A percentile compares a stretch with the other conserved stretches of the same genome.
These are phyloP conservation scores for Pangasius larnaudii DNA, from an alignment of 2,797 vertebrate genomes.

Conservation along the genomic window DNA sequence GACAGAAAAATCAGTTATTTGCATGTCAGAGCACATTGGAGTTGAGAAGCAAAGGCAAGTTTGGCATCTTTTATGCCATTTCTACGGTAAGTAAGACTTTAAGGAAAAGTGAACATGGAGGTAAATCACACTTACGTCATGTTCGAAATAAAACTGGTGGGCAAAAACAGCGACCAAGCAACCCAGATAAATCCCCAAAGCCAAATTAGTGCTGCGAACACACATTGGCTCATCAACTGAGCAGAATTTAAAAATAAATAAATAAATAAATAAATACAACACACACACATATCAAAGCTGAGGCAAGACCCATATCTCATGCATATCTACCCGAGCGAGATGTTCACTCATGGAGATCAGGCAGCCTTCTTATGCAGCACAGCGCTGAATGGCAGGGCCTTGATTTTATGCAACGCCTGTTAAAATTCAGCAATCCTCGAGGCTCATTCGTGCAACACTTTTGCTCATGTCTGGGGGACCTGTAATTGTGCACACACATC, in stretches of 20 bases:
- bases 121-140: background rate
- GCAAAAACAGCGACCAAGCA: background rate
- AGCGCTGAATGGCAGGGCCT: constrained; percentile 72
- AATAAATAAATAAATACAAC: too few relatives aligned
- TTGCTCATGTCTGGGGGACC: constrained; percentile 84
- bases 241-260: constrained; percentile 3
- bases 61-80: background rate
- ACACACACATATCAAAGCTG: constrained; percentile 54
- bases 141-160: background rate
- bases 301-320: constrained; percentile 35
- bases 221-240: background rate
- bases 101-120: background rate
- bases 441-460: constrained; percentile 83
- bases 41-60: background rate
- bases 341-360: constrained; percentile 69
- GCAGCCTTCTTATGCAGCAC: constrained; percentile 71
- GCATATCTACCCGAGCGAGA: constrained; percentile 51
- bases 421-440: constrained; percentile 85
- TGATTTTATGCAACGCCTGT: constrained; percentile 84
- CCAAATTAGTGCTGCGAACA: constrained; percentile 9
- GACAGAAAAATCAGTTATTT: constrained; percentile 26
- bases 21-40: background rate
- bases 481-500: constrained; percentile 88
- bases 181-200: background rate
- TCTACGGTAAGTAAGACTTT: background rate